These are phyloP conservation scores for Poicephalus gulielmi DNA, from an alignment of 2,113 vertebrate genomes.

Conservation along the genomic window DNA sequence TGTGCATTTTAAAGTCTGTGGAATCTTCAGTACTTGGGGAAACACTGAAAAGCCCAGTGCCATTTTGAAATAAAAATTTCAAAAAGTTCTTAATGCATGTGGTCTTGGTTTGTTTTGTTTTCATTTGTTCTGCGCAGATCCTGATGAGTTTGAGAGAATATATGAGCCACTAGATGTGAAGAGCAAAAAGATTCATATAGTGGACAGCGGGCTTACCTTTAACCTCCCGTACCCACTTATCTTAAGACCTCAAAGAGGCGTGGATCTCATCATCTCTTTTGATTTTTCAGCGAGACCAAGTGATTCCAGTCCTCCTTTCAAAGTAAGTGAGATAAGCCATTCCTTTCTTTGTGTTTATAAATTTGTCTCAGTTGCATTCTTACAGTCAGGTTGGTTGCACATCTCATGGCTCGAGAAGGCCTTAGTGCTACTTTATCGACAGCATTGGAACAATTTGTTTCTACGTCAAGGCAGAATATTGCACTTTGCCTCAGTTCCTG, in stretches of 20 bases:
- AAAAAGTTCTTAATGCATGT: neutral
- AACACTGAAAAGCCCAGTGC: neutral
- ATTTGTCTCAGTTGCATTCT: neutral
- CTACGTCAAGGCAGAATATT: neutral
- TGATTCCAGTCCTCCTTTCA: constrained; percentile 95
- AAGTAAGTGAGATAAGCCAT: constrained; percentile 75
- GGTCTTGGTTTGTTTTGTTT: neutral
- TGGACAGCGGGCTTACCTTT: constrained; percentile 96
- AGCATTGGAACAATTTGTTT: neutral
- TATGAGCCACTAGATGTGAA: constrained; percentile 97
- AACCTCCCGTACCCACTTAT: constrained; percentile 94
- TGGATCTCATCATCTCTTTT: constrained; percentile 95
- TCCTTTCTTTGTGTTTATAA: neutral
- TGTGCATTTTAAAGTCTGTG: neutral
- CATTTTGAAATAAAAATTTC: neutral
- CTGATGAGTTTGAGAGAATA: constrained; percentile 94
- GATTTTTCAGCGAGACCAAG: constrained; percentile 95
- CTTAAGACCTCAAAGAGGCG: constrained; percentile 86
- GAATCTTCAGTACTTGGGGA: neutral
- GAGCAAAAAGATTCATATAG: constrained; percentile 97
- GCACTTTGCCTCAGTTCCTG: constrained; percentile 12
- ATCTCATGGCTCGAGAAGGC: neutral
- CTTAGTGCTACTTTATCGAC: neutral
- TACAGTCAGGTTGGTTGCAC: neutral
- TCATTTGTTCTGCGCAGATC: constrained; percentile 73